Evolutionary conservation across 2,888 invertebrate species (phyloP).

Genomic region (Caenorhabditis panamensis): DNA sequence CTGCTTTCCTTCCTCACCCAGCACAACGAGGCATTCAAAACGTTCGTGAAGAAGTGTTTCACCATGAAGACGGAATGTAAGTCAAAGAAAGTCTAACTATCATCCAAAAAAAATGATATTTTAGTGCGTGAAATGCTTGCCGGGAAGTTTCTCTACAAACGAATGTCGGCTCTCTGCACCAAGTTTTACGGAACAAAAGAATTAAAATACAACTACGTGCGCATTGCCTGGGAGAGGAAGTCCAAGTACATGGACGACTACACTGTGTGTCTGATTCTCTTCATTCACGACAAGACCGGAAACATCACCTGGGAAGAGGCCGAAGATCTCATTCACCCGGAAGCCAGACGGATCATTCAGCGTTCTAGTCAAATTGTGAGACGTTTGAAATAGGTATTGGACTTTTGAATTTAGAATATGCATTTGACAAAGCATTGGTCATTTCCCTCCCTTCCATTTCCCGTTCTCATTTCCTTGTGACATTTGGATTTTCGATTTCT

Average conservation of each 20-base stretch:
- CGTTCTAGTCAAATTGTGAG: slow-evolving; percentile 3
- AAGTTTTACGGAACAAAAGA: neutral
- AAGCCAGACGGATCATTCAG: slow-evolving; percentile 10
- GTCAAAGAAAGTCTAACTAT: neutral
- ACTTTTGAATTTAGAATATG: neutral
- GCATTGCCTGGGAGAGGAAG: slow-evolving; percentile 36
- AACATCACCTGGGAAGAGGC: slow-evolving; percentile 35
- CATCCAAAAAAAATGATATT: neutral
- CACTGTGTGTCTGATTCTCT: slow-evolving; percentile 27
- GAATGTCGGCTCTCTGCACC: slow-evolving; percentile 8
- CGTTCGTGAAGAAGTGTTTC: slow-evolving; percentile 26
- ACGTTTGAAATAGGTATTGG: neutral
- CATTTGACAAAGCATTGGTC: neutral
- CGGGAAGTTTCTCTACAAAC: slow-evolving; percentile 2
- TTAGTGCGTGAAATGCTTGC: slow-evolving; percentile 36
- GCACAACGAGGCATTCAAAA: slow-evolving; percentile 23
- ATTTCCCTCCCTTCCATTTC: neutral
- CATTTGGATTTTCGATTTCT: too few relatives aligned
- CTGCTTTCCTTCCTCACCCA: slow-evolving; percentile 13
- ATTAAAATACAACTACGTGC: slow-evolving; percentile 27
- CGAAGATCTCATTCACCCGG: slow-evolving; percentile 22
- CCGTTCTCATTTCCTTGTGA: too few relatives aligned
- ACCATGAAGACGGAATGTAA: slow-evolving; percentile 7
- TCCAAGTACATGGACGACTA: slow-evolving; percentile 34
- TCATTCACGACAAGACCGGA: slow-evolving; percentile 30